Base-by-base conservation (phyloP, 1,140 invertebrate species). In the Lucilia cuprina region DNA sequence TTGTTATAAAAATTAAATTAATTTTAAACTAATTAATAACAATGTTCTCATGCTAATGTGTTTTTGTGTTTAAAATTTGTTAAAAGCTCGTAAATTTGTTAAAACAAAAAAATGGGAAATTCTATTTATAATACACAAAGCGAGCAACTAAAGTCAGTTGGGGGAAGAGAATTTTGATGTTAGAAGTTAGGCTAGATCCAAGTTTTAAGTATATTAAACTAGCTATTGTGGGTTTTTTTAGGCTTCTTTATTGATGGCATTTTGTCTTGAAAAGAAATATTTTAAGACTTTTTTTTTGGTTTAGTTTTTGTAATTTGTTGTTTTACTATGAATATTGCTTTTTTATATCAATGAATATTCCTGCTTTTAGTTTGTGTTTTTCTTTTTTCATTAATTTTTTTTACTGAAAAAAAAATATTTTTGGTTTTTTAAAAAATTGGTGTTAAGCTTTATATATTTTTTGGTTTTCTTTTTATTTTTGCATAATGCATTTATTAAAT, bases 321-420 rank as follows among this genome's bases (percentile, higher is more conserved):
- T 70, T 70, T 70, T 70, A 21, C 19, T 70, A 70, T 70, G 65
- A 70, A 70, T 70, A 70, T 70, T 70, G 65, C 65, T 70, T 70
- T 17, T 60, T n/a, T n/a, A n/a, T 60, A 60, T 70, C 65, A 70
- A 70, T 70, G 65, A 70, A 70, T 70, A 70, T 70, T 70, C 65
- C 65, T 25, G 65, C 65, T 25, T 70, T 55, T 55, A 25, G 21
- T 70, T 70, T n/a, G n/a, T n/a, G n/a, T n/a, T n/a, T n/a, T 70
- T 70, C 0, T 70, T 25, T 70, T 21, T 70, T 70, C 7, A 25
- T 70, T 70, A 60, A 17, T 10, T 60, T 60, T 41, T 3, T 60
- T 60, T 60, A 60, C 55, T 60, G 65, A 70, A 70, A 60, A 60
- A 60, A 70, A 70, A 7, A n/a, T 30, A 3, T 30, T 60, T 60